phyloP scores from a whole-genome alignment of 2,888 invertebrate genomes.

The Yponomeuta malinellus region DNA sequence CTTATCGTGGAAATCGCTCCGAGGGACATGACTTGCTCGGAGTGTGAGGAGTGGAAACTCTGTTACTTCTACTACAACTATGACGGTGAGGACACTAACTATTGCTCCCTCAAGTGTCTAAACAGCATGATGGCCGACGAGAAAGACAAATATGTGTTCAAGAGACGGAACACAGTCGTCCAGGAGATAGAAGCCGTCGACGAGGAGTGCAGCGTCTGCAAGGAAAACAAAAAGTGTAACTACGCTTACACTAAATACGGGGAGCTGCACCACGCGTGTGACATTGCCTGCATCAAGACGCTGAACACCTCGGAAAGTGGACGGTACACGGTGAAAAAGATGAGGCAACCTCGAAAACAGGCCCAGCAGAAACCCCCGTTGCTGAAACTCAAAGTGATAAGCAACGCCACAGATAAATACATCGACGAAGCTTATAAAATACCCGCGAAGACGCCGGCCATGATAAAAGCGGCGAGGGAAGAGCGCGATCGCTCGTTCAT shows the following conservation, averaged over 20 bases:
- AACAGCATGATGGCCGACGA: conserved; percentile 72
- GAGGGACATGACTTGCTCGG: conserved; percentile 44
- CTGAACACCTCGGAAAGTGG: conserved; percentile 54
- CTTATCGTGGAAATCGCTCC: conserved; percentile 57
- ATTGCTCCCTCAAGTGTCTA: conserved; percentile 73
- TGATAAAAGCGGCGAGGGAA: conserved; percentile 74
- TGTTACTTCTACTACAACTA: conserved; percentile 66
- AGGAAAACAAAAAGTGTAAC: conserved; percentile 60
- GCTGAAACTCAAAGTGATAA: conserved; percentile 66
- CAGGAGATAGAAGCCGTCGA: conserved; percentile 47
- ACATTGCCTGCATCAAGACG: conserved; percentile 73
- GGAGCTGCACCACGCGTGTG: conserved; percentile 68
- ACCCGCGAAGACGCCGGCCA: conserved; percentile 75
- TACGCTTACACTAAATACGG: conserved; percentile 71
- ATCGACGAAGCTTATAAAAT: conserved; percentile 72
- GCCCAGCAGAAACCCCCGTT: conserved; percentile 33
- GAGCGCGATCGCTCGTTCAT: conserved; percentile 76
- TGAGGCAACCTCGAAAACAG: conserved; percentile 29
- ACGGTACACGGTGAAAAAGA: conserved; percentile 49
- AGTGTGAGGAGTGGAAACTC: conserved; percentile 59
- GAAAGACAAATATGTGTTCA: conserved; percentile 71
- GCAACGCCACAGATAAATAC: conserved; percentile 72
- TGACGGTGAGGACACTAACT: conserved; percentile 64
- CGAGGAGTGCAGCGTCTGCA: conserved; percentile 65
- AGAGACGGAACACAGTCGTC: conserved; percentile 68